These are phyloP conservation scores for Calyptommatus sinebrachiatus DNA, from an alignment of 2,113 vertebrate genomes.

Conservation along the genomic window DNA sequence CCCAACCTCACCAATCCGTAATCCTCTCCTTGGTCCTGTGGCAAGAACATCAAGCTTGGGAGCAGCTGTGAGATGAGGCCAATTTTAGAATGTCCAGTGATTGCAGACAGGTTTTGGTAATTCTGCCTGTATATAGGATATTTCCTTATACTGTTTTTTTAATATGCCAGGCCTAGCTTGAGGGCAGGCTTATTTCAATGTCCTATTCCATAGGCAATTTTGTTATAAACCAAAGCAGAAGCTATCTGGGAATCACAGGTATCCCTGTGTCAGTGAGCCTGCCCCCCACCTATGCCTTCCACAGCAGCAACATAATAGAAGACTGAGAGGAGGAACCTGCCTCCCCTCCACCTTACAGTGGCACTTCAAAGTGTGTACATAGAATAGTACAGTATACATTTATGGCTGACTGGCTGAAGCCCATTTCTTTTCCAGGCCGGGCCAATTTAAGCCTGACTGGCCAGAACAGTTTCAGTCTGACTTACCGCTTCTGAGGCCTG, in stretches of 20 bases:
- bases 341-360: constrained; percentile 7
- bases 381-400: neutral
- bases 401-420: neutral
- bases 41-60: constrained; percentile 51
- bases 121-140: neutral
- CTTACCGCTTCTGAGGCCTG: neutral
- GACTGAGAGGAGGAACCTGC: constrained; percentile 52
- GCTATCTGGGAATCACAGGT: neutral
- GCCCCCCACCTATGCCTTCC: neutral
- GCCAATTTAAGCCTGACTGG: neutral
- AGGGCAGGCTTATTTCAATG: neutral
- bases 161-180: too few species aligned
- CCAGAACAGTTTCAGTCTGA: neutral
- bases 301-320: neutral
- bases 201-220: neutral
- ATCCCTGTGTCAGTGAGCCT: neutral
- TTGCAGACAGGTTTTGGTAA: neutral
- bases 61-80: constrained; percentile 50
- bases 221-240: neutral
- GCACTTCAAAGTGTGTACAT: constrained; percentile 23
- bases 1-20: constrained; percentile 8
- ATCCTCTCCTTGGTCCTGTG: constrained; percentile 60
- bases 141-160: neutral
- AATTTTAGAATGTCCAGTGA: accelerated
- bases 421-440: neutral